Base-by-base conservation (phyloP, 2,888 invertebrate genomes). In the Cataglyphis altisquamis region DNA sequence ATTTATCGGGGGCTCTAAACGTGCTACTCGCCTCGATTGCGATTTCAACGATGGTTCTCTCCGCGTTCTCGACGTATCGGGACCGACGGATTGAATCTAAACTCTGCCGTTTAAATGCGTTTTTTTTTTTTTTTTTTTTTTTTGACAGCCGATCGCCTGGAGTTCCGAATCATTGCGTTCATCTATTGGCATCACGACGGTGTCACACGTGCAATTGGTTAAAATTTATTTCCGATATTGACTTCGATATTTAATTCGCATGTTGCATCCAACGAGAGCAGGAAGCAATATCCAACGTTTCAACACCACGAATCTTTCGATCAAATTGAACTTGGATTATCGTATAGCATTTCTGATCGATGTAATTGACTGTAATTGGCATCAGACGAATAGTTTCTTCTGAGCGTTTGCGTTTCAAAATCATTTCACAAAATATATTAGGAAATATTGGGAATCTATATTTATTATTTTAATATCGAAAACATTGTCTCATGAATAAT, bases 141-240 rank as follows among this genome's bases (percentile, higher is more conserved):
- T 9, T 18, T 36, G n/a, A 21, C 2, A 2, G 2, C 29, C 32
- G 32, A 8, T 5, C 39, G 1, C n/a, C 57, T 6, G 25, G 8
- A 29, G 0, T 41, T 68, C 18, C 21, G 41, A 45, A 12, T 6
- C 68, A 39, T 67, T 39, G 36, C 18, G 10, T 48, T 6, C 45
- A 32, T 45, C 62, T 32, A 63, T 25, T 9, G 25, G 10, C 63
- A 36, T 9, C 63, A 10, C 39, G 21, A 36, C 45, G 57, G 70
- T 32, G 57, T 78, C 78, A 68, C 36, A 32, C 12, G 41, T 41
- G 29, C 41, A 55, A 29, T 29, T 41, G 70, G 55, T 68, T 29
- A 68, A 68, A 68, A 68, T 78, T 29, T 29, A 77, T 77, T 68
- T 29, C 21, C 41, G 39, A 68, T 78, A 41, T 78, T 68, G 45